A percentile compares a stretch with the other conserved stretches of the same genome.
phyloP scores from a whole-genome alignment of 2,888 invertebrate species.

The Lampropteryx suffumata region DNA sequence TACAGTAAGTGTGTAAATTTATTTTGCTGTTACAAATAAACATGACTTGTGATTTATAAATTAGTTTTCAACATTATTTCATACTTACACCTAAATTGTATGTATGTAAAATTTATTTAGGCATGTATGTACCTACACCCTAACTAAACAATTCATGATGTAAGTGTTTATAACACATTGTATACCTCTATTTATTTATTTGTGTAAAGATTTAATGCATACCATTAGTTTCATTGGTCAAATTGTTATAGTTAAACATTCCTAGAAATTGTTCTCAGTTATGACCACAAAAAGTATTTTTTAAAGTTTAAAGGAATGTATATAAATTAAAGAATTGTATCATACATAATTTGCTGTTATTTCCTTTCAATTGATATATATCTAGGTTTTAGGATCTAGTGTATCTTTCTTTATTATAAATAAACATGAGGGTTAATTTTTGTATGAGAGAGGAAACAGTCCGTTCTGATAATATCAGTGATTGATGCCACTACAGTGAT shows the following conservation, averaged over 20 bases:
- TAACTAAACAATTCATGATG: slow-evolving; percentile 44
- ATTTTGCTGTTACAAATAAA: slow-evolving; percentile 72
- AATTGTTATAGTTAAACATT: slow-evolving; percentile 64
- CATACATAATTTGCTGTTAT: slow-evolving; percentile 43
- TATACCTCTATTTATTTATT: slow-evolving; percentile 37
- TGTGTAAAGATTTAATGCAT: slow-evolving; percentile 31
- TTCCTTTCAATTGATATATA: slow-evolving; percentile 10
- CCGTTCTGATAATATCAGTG: no score
- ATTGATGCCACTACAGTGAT: no score
- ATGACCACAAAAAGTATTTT: slow-evolving; percentile 41
- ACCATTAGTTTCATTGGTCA: slow-evolving; percentile 36
- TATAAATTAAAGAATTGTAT: slow-evolving; percentile 71
- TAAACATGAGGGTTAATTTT: no score
- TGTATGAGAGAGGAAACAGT: no score
- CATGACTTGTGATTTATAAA: slow-evolving; percentile 64
- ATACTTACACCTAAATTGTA: slow-evolving; percentile 42
- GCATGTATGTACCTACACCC: slow-evolving; percentile 39
- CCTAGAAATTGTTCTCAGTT: slow-evolving; percentile 57
- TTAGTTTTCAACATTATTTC: slow-evolving; percentile 62
- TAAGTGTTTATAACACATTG: slow-evolving; percentile 53
- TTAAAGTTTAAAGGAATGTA: slow-evolving; percentile 70
- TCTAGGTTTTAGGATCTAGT: neutral
- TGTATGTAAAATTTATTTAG: slow-evolving; percentile 46
- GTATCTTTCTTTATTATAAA: no score
- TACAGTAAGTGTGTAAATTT: slow-evolving; percentile 79